Base-by-base conservation (phyloP, 92 coral and sea anemone genomes). In the Porites cylindrica region DNA sequence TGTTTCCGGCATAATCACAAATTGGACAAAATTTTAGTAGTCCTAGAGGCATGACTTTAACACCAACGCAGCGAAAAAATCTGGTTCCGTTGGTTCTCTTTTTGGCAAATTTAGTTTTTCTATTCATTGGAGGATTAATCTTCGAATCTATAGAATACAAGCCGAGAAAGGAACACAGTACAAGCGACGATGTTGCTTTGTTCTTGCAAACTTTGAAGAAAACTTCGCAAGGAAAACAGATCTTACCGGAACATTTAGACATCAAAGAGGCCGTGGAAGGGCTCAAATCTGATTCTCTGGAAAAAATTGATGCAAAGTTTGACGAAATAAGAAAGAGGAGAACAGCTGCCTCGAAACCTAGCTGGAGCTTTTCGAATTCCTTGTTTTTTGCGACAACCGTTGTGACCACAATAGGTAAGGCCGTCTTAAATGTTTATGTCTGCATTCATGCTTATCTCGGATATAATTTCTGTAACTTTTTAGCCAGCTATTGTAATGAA, bases 281-380 rank as follows among this genome's bases (percentile, higher is more conserved):
- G 23, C 77, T 95, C 20, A 91, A 85, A 43, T 80, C 88, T 12
- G 79, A 95, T 17, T 85, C 94, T 51, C 75, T 93, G 72, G 74
- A 80, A 66, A 88, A 93, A 1, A 51, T 95, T 50, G 92, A 95
- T 52, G 63, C 60, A 47, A 84, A 81, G 7, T 87, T 95, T 70
- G 85, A 83, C 47, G 75, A 83, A 19, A 88, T 91, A 17, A 84
- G 80, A 69, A 61, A 50, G 10, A 86, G 86, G 67, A 86, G 94
- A 43, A 85, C 38, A 51, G 88, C 79, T 58, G 98, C 96, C 58
- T 69, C 92, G n/a, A 89, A 88, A 38, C 98, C 94, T 1, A 61
- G 84, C 16, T 95, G 98, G 98, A 93, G 91, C 78, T 95, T 93
- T 84, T 93, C 98, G 1, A 95, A 95, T 85, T 93, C 98, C 1